phyloP scores from a whole-genome alignment of 2,888 invertebrate species.

The Plutella xylostella region DNA sequence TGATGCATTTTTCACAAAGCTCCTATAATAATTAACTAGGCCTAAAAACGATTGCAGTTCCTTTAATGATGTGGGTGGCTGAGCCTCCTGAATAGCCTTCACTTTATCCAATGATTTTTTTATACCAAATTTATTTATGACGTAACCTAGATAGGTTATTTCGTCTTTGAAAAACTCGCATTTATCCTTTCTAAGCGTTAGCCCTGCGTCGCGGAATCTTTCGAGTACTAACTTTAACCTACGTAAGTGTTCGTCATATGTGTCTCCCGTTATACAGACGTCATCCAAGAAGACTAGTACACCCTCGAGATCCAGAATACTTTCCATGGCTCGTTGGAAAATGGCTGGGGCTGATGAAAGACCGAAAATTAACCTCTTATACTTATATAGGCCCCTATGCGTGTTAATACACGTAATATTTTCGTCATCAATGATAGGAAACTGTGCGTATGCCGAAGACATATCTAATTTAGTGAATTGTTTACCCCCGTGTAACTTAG shows the following conservation, averaged over 20 bases:
- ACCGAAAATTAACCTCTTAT: not conserved
- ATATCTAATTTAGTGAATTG: too few species aligned
- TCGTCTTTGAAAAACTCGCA: constrained; percentile 4
- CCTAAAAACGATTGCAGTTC: constrained; percentile 6
- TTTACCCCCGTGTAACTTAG: not conserved
- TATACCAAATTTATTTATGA: constrained; percentile 1
- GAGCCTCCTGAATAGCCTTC: not conserved
- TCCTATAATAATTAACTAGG: constrained; percentile 5
- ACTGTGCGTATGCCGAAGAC: too few species aligned
- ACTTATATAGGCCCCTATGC: not conserved
- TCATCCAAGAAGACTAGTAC: not conserved
- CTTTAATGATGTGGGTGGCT: not conserved
- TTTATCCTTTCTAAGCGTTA: constrained; percentile 3
- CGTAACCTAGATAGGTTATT: constrained; percentile 3
- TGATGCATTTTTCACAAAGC: constrained; percentile 2
- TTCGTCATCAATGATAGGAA: too few species aligned
- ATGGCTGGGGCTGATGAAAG: not conserved
- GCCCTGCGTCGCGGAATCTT: not conserved
- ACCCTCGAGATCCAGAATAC: not conserved
- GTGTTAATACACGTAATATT: constrained; percentile 11
- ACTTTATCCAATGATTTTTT: constrained; percentile 1
- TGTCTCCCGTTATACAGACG: not conserved
- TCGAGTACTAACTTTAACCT: not conserved
- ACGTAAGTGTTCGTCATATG: not conserved
- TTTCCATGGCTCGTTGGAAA: not conserved